Evolutionary conservation across 2,888 invertebrate species (phyloP).

Genomic region (Apamea sordens): DNA sequence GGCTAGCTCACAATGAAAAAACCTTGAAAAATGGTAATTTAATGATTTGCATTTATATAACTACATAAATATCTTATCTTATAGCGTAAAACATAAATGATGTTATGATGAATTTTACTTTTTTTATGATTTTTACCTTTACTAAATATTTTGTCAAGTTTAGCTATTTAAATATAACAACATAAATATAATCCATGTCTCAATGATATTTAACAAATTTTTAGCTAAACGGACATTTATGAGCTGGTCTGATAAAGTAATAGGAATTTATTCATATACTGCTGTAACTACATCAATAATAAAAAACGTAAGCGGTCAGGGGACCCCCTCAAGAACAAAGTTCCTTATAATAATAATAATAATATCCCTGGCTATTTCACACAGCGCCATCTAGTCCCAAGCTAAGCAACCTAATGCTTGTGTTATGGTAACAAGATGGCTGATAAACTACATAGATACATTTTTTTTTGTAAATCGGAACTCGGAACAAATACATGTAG

Average conservation of each 20-base stretch:
- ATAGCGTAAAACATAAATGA: not conserved
- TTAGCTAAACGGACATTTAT: not conserved
- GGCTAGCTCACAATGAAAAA: not conserved
- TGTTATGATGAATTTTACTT: not conserved
- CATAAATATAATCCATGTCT: no score
- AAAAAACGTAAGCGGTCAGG: not conserved
- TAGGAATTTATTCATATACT: no score
- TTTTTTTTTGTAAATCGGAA: no score
- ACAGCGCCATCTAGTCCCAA: no score
- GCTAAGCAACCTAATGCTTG: no score
- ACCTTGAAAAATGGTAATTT: not conserved
- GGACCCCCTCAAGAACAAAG: not conserved
- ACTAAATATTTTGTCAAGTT: not conserved
- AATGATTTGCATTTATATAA: slow-evolving; percentile 28
- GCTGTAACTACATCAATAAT: not conserved
- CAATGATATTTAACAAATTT: not conserved
- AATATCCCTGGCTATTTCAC: no score
- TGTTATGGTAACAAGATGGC: no score
- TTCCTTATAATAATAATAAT: no score
- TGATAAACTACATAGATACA: no score
- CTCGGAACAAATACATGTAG: no score
- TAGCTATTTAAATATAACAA: not conserved
- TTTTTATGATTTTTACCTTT: slow-evolving; percentile 4
- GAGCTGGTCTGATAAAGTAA: not conserved
- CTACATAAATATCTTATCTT: slow-evolving; percentile 24